Base-by-base conservation (phyloP, 2,113 vertebrate genomes). In the Bos indicus region DNA sequence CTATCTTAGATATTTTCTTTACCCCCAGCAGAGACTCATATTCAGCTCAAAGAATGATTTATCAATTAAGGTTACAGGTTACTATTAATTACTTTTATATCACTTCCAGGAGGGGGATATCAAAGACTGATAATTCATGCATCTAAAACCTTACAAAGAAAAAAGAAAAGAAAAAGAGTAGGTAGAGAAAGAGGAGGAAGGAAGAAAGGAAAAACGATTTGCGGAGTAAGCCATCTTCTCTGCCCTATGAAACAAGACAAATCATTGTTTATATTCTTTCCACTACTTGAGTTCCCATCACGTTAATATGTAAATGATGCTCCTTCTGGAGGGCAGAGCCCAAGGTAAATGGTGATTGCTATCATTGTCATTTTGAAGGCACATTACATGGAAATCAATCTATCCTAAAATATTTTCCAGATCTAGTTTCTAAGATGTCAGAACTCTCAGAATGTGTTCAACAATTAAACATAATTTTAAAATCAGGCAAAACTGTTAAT, bases 351-450 rank as follows among this genome's bases (percentile, higher is more conserved):
- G 33, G 33, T 56, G 36, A 71, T 26, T 8, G 3, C 19, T 90
- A 81, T 59, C 15, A 83, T 23, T 8, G 2, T 59, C 40, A 28
- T 77, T 93, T 71, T 48, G 14, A 90, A 93, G 87, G 93, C 57
- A 80, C 9, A 56, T 30, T 26, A 83, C 3, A n/a, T 17, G 4
- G 11, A 71, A 80, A 3, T 74, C 12, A 90, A 48, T 33, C 2
- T 89, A 92, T 51, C 60, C 46, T 84, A 83, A 98, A 96, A 81
- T 57, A 94, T 14, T 95, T 67, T 23, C 12, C 13, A 83, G 15
- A 95, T 56, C 48, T 60, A 51, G 36, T 87, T 90, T 67, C 1
- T 26, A 92, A 91, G 71, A 83, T n/a, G 82, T 77, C 17, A 84
- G 6, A 74, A 60, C 59, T 62, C 7, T 48, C 12, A 94, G 48